These are phyloP conservation scores for Scaptomyza polygonia DNA, from an alignment of 2,888 invertebrate genomes.

Conservation along the genomic window DNA sequence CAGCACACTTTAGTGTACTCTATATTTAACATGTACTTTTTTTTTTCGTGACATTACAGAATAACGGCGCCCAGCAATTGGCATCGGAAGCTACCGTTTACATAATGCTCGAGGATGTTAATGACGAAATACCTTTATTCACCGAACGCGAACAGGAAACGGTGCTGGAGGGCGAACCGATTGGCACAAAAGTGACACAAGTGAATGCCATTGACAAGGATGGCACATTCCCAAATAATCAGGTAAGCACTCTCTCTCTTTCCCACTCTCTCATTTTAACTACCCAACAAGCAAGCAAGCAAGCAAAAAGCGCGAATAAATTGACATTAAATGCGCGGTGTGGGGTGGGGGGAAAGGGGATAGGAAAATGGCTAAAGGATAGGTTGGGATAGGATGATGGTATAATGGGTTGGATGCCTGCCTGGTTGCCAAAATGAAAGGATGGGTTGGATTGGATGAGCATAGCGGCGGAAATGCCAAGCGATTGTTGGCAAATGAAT, in stretches of 20 bases:
- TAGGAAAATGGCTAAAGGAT: too few species aligned
- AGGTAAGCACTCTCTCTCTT: constrained; percentile 85
- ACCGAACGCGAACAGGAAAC: constrained; percentile 98
- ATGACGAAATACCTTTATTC: constrained; percentile 98
- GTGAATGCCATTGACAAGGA: constrained; percentile 98
- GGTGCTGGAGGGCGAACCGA: constrained; percentile 96
- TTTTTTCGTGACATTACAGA: constrained; percentile 86
- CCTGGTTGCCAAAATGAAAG: not conserved
- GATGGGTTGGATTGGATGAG: not conserved
- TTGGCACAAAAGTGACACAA: constrained; percentile 97
- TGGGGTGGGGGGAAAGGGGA: too few species aligned
- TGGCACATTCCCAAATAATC: constrained; percentile 97
- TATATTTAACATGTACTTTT: not conserved
- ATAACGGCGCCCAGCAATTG: constrained; percentile 97
- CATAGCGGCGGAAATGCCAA: constrained; percentile 55
- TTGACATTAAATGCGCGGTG: constrained; percentile 10
- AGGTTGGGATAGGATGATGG: not conserved
- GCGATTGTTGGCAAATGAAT: constrained; percentile 64
- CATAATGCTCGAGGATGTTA: constrained; percentile 97
- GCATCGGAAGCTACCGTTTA: constrained; percentile 97
- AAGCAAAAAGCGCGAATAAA: constrained; percentile 13
- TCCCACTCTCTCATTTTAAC: too few species aligned
- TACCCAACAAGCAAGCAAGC: not conserved
- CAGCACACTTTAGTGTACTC: not conserved
- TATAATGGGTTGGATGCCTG: not conserved